phyloP scores from a whole-genome alignment of 1,140 invertebrate species.

The Notospermus geniculatus region DNA sequence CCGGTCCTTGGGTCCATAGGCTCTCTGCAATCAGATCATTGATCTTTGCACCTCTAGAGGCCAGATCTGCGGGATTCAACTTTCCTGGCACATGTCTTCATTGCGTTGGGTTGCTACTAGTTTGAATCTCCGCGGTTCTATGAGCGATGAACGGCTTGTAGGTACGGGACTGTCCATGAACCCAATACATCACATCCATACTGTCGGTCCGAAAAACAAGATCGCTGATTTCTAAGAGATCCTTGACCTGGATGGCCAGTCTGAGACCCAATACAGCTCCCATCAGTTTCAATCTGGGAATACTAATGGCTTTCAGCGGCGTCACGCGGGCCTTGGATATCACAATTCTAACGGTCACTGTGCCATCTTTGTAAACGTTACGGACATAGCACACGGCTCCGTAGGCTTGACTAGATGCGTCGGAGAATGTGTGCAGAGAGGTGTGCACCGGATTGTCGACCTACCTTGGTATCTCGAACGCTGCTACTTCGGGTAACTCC shows the following conservation, averaged over 20 bases:
- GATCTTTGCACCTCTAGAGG: not conserved
- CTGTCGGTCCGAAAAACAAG: slow-evolving; percentile 17
- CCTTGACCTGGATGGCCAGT: slow-evolving; percentile 1
- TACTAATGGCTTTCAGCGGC: slow-evolving; percentile 13
- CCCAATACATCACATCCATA: slow-evolving; percentile 8
- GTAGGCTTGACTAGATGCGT: slow-evolving; percentile 25
- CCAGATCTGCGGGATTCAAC: slow-evolving; percentile 14
- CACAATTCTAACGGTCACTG: slow-evolving; percentile 11
- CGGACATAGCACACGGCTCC: not conserved
- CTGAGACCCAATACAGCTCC: slow-evolving; percentile 13
- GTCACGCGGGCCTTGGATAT: slow-evolving; percentile 19
- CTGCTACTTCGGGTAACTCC: not conserved
- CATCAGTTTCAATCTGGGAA: slow-evolving; percentile 19
- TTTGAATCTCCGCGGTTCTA: slow-evolving; percentile 6
- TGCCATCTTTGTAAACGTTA: not conserved
- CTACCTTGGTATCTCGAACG: not conserved
- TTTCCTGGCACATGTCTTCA: slow-evolving; percentile 13
- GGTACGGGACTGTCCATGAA: not conserved
- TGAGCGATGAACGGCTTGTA: slow-evolving; percentile 17
- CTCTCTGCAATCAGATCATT: not conserved
- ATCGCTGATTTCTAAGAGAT: slow-evolving; percentile 4
- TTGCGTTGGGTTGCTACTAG: not conserved
- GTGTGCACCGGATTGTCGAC: not conserved
- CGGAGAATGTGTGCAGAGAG: slow-evolving; percentile 25
- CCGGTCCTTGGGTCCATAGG: slow-evolving; percentile 16